Evolutionary conservation across 2,113 vertebrate species (phyloP).

Genomic region (Phaethon lepturus): DNA sequence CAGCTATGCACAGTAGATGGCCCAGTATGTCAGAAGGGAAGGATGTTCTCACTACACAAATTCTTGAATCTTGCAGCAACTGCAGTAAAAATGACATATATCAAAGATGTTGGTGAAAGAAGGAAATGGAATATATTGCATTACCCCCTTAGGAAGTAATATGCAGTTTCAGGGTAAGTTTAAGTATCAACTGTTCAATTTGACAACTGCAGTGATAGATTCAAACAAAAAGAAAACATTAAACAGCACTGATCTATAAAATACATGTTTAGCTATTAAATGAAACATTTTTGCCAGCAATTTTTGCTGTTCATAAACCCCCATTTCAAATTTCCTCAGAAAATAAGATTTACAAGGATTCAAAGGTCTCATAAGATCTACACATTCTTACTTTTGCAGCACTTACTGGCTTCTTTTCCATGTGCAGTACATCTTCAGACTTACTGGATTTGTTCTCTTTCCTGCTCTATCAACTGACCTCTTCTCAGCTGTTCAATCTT

Average conservation of each 20-base stretch:
- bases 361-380: not conserved
- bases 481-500: not conserved
- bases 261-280: not conserved
- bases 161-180: not conserved
- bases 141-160: not conserved
- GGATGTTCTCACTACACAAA: not conserved
- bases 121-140: not conserved
- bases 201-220: not conserved
- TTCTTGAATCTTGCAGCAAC: not conserved
- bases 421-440: not conserved
- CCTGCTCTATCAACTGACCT: not conserved
- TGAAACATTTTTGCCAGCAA: not conserved
- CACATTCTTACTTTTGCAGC: not conserved
- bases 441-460: slow-evolving; percentile 1
- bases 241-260: not conserved
- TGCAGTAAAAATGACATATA: not conserved
- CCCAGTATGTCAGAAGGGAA: not conserved
- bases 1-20: not conserved
- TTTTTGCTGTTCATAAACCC: not conserved
- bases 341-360: not conserved
- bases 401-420: not conserved
- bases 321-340: not conserved
- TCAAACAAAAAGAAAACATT: not conserved
- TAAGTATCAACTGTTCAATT: not conserved
- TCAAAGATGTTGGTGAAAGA: not conserved